Base-by-base conservation (phyloP, 2,888 invertebrate species). In the Orthosia incerta region DNA sequence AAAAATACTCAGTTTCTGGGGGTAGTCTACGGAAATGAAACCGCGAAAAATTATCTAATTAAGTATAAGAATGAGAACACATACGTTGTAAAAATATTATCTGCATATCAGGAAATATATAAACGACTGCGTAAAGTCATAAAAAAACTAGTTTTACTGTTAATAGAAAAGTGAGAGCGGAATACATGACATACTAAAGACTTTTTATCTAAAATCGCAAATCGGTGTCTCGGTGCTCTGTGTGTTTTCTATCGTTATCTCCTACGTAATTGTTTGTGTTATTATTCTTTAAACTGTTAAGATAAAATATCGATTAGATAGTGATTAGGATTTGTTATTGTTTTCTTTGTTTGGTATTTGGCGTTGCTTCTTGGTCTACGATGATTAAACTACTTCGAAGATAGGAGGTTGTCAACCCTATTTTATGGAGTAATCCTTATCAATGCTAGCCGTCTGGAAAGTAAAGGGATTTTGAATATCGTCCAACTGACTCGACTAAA, bases 271-370 rank as follows among this genome's bases (percentile, higher is more conserved):
- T 74, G 57, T 51, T 59, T 83, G 31, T 48, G 61, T 74, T 74
- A 59, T 68, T 75, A 57, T 64, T 66, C 55, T 76, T 66, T 71
- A 70, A 74, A 59, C 13, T 64, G 53, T 26, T 65, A 48, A 31
- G 82, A 85, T 86, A 84, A 84, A 61, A 74, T 59, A 53, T 65
- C 67, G 77, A 80, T 86, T 65, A 77, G 72, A 79, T 83, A 51
- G 13, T 26, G 74, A 77, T 83, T 72, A 71, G 11, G 55, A 4
- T 62, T 60, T 79, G 53, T 79, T 76, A 69, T 73, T 74, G 51
- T 67, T 86, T 71, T 53, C 57, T 73, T 78, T 75, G 68, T 77
- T 78, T 74, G 63, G 26, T 59, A 18, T 62, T 78, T 64, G 77
- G 57, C 53, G 71, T 53, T n/a, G 62, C 51, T 74, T 18, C 56